phyloP scores from a whole-genome alignment of 1,140 invertebrate genomes.

The Copidosoma floridanum region DNA sequence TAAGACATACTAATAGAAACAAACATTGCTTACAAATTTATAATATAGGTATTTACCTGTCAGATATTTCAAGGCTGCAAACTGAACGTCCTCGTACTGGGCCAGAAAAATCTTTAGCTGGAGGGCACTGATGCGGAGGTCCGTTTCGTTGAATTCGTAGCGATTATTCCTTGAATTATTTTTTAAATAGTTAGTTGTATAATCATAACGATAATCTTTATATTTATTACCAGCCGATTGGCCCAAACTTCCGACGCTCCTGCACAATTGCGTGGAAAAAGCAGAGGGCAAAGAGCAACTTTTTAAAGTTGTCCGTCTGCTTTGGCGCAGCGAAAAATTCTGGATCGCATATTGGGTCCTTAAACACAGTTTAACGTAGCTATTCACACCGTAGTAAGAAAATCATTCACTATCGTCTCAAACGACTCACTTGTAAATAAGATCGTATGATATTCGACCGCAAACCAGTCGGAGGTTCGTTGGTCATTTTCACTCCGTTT shows the following conservation, averaged over 20 bases:
- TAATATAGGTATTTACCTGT: too few relatives aligned
- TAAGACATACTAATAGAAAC: too few relatives aligned
- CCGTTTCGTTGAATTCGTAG: slow-evolving; percentile 96
- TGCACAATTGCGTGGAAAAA: slow-evolving; percentile 93
- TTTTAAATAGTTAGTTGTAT: too few relatives aligned
- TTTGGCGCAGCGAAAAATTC: slow-evolving; percentile 87
- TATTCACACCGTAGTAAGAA: too few relatives aligned
- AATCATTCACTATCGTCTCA: too few relatives aligned
- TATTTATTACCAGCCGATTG: slow-evolving; percentile 93
- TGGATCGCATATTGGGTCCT: slow-evolving; percentile 81
- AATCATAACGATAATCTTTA: too few relatives aligned
- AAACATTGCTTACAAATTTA: too few relatives aligned
- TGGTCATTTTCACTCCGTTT: slow-evolving; percentile 94
- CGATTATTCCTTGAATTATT: too few relatives aligned
- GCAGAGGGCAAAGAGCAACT: slow-evolving; percentile 82
- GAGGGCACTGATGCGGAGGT: slow-evolving; percentile 82
- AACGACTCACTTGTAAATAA: slow-evolving; percentile 59
- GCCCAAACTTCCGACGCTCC: slow-evolving; percentile 89
- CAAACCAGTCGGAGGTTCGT: slow-evolving; percentile 86
- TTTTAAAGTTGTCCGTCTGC: slow-evolving; percentile 76
- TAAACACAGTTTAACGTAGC: too few relatives aligned
- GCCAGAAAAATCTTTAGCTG: slow-evolving; percentile 90
- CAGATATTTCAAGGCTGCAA: slow-evolving; percentile 84
- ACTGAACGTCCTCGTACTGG: slow-evolving; percentile 85
- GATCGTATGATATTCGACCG: slow-evolving; percentile 73